phyloP scores from a whole-genome alignment of 2,113 vertebrate species.

The Halichoeres trimaculatus region DNA sequence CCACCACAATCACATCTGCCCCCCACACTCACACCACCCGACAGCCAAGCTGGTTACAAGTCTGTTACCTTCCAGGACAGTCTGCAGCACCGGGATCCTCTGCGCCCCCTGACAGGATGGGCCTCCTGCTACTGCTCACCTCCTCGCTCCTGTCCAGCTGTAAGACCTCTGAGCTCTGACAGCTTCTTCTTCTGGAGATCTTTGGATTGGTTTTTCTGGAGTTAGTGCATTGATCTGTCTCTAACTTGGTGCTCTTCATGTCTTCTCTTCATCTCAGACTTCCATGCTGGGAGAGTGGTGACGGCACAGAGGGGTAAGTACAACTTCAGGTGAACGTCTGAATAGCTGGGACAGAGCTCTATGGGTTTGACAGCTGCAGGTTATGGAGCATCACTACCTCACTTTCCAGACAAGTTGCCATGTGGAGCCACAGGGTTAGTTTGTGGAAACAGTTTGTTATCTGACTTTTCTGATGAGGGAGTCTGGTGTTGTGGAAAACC shows the following conservation, averaged over 20 bases:
- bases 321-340: background rate
- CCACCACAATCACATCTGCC: slow-evolving; percentile 22
- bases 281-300: slow-evolving; percentile 36
- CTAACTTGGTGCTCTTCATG: slow-evolving; percentile 51
- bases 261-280: slow-evolving; percentile 38
- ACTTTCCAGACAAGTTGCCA: background rate
- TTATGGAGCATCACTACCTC: background rate
- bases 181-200: background rate
- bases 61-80: slow-evolving; percentile 24
- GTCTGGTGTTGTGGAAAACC: slow-evolving; percentile 42
- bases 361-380: background rate
- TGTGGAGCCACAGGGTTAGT: background rate
- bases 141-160: slow-evolving; percentile 69
- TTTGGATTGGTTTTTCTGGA: slow-evolving; percentile 8
- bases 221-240: slow-evolving; percentile 15
- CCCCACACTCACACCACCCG: background rate
- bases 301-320: slow-evolving; percentile 68
- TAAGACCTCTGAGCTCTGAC: slow-evolving; percentile 60
- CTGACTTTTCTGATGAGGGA: slow-evolving; percentile 23
- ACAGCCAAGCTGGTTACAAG: slow-evolving; percentile 1
- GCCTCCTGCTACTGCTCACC: slow-evolving; percentile 53
- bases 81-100: slow-evolving; percentile 38
- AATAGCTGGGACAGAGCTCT: too few relatives aligned
- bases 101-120: slow-evolving; percentile 64
- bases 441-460: slow-evolving; percentile 61